phyloP scores from a whole-genome alignment of 2,888 invertebrate species.

The Bimastos eiseni region DNA sequence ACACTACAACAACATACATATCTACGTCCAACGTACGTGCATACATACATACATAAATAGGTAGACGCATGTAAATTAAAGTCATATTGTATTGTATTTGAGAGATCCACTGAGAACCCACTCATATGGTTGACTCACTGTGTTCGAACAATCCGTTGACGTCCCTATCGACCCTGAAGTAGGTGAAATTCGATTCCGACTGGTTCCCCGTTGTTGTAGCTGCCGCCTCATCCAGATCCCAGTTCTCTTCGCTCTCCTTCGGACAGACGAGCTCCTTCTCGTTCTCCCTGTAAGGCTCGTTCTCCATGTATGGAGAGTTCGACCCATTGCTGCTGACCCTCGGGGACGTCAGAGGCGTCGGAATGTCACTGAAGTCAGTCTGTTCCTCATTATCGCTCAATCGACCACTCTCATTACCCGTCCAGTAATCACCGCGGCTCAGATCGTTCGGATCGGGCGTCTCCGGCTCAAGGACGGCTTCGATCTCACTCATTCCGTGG shows the following conservation, averaged over 20 bases:
- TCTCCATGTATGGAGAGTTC: not conserved
- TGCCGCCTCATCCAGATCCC: not conserved
- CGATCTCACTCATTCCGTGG: not conserved
- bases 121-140: not conserved
- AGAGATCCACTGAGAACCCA: too few relatives aligned
- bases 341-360: slow-evolving; percentile 6
- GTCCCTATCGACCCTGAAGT: slow-evolving; percentile 8
- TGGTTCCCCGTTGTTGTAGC: not conserved
- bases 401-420: not conserved
- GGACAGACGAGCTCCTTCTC: slow-evolving; percentile 5
- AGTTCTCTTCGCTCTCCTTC: not conserved
- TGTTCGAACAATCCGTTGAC: slow-evolving; percentile 21
- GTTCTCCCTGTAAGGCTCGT: not conserved
- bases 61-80: too few relatives aligned
- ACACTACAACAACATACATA: too few relatives aligned
- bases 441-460: not conserved
- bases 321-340: slow-evolving; percentile 13
- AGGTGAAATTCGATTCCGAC: not conserved
- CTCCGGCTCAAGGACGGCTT: not conserved
- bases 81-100: too few relatives aligned
- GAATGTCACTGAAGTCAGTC: not conserved
- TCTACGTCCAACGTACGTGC: too few relatives aligned
- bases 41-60: too few relatives aligned
- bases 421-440: not conserved
- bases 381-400: not conserved